Conservation (phyloP, 2,113 vertebrate species). For the Boulengeromyrus knoepffleri region DNA sequence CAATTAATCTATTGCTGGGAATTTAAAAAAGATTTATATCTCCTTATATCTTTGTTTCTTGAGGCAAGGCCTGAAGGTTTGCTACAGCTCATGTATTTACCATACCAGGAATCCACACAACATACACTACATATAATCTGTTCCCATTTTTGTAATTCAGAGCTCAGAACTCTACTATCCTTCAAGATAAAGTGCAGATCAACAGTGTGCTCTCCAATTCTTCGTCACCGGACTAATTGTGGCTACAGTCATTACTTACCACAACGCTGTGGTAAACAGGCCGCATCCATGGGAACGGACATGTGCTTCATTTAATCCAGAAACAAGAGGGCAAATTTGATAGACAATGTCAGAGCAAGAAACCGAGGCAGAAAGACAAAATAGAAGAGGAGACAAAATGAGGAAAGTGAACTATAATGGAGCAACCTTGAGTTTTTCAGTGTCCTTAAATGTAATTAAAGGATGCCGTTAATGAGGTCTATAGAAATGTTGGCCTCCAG, state of each 20-base stretch:
- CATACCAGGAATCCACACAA: not conserved
- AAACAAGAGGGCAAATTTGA: not conserved
- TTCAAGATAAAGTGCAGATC: not conserved
- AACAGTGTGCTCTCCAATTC: not conserved
- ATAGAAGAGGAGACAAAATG: not conserved
- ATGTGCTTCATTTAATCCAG: not conserved
- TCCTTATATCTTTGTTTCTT: not conserved
- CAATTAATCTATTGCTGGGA: not conserved
- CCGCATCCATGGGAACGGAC: not conserved
- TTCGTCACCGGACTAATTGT: not conserved
- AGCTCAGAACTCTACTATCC: not conserved
- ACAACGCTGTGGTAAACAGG: not conserved
- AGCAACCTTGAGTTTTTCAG: not conserved
- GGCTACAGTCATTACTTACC: not conserved
- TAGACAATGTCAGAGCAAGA: not conserved
- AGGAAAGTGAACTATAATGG: not conserved
- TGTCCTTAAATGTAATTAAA: conserved; percentile 4
- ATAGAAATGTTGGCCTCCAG: not conserved
- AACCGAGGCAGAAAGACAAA: not conserved
- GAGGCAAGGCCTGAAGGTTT: not conserved
- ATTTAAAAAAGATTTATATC: not conserved
- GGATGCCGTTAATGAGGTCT: not conserved
- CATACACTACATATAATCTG: not conserved
- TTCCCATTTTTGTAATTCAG: not conserved
- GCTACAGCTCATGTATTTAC: not conserved